A percentile compares a stretch with the other conserved stretches of the same genome.
These are phyloP conservation scores for Eurytoma adleriae DNA, from an alignment of 2,888 invertebrate species.

Conservation along the genomic window DNA sequence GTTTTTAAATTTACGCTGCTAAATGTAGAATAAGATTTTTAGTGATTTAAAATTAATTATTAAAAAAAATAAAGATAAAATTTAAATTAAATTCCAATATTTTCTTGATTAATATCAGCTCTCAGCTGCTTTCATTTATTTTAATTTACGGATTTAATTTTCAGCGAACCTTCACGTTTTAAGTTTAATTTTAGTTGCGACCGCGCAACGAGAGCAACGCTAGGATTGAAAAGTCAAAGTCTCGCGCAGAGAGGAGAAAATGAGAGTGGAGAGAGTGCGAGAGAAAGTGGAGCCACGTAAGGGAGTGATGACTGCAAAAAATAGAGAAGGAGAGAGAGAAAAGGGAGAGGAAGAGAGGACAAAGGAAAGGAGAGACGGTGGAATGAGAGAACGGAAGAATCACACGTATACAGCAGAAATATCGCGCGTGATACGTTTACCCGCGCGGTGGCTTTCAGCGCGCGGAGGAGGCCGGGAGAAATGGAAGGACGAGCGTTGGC, in stretches of 20 bases:
- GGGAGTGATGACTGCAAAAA: constrained; percentile 9
- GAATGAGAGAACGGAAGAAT: constrained; percentile 46
- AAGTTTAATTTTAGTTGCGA: constrained; percentile 21
- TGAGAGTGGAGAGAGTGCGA: constrained; percentile 22
- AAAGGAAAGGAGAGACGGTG: constrained; percentile 13
- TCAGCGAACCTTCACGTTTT: background rate
- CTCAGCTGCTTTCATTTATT: background rate
- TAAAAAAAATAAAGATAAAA: background rate
- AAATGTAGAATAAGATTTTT: background rate
- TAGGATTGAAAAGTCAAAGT: constrained; percentile 18
- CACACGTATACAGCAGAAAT: constrained; percentile 27
- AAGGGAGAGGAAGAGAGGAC: background rate
- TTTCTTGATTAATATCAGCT: background rate
- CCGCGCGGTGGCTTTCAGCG: constrained; percentile 61
- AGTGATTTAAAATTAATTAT: background rate
- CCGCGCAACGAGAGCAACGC: background rate
- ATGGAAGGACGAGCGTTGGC: constrained; percentile 59
- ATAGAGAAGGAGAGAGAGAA: constrained; percentile 3
- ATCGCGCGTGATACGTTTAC: constrained; percentile 51
- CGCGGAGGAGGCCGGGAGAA: constrained; percentile 47
- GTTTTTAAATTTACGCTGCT: background rate
- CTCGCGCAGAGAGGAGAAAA: background rate
- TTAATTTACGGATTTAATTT: background rate
- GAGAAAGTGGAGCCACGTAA: constrained; percentile 34
- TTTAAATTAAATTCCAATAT: background rate